A percentile compares a stretch with the other conserved stretches of the same genome.
Conservation (phyloP, 2,888 invertebrate species). For the Sarcophaga carnaria region DNA sequence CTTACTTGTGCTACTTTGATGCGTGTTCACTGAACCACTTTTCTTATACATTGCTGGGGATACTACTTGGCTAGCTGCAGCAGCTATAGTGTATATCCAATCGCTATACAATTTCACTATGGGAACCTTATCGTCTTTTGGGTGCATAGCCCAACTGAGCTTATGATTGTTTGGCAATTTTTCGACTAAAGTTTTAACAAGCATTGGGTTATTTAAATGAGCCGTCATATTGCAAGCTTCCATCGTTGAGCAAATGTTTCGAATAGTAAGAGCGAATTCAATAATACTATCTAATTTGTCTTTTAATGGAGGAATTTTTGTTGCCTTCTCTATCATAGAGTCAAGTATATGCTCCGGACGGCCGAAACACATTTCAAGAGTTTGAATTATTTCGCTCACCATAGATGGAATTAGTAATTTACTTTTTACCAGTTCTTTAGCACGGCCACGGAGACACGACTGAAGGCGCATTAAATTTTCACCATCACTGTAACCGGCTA, state of each 20-base stretch:
- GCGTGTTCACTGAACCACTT: slow-evolving; percentile 41
- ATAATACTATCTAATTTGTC: background rate
- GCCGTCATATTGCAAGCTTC: slow-evolving; percentile 35
- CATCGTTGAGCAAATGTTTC: slow-evolving; percentile 51
- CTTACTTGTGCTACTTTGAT: slow-evolving; percentile 13
- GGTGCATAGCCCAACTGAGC: slow-evolving; percentile 58
- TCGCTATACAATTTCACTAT: slow-evolving; percentile 46
- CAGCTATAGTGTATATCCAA: slow-evolving; percentile 53
- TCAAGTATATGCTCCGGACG: slow-evolving; percentile 60
- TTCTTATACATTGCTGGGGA: slow-evolving; percentile 39
- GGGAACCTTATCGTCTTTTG: slow-evolving; percentile 31
- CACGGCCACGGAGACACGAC: slow-evolving; percentile 51
- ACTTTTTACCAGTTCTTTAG: slow-evolving; percentile 50
- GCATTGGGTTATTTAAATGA: slow-evolving; percentile 35
- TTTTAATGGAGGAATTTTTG: slow-evolving; percentile 53
- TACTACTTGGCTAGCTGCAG: slow-evolving; percentile 54
- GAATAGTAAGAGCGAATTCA: slow-evolving; percentile 30
- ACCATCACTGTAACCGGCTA: slow-evolving; percentile 59
- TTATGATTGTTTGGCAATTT: slow-evolving; percentile 57
- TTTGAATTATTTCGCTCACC: slow-evolving; percentile 62
- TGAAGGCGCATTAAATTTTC: slow-evolving; percentile 66
- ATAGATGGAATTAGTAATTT: slow-evolving; percentile 59
- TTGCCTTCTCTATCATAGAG: slow-evolving; percentile 54
- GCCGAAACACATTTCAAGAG: slow-evolving; percentile 53
- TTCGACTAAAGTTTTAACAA: slow-evolving; percentile 49